These are phyloP conservation scores for Parapristionchus giblindavisi DNA, from an alignment of 2,888 invertebrate genomes.

Conservation along the genomic window DNA sequence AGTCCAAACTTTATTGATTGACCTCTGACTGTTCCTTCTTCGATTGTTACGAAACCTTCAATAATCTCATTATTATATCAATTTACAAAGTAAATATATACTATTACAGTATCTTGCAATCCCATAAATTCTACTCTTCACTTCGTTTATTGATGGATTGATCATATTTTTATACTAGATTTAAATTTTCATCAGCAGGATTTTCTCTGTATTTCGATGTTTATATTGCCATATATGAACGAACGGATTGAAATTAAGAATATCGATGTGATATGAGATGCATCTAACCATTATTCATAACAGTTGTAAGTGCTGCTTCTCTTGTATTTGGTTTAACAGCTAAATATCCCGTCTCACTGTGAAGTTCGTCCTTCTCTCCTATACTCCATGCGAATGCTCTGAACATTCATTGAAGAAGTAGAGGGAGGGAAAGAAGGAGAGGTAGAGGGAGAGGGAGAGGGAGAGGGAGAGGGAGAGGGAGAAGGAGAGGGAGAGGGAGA, in stretches of 20 bases:
- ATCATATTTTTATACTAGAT: no score
- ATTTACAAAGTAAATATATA: no score
- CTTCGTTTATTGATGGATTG: no score
- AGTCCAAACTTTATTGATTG: slow-evolving; percentile 61
- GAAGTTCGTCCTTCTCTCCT: slow-evolving; percentile 67
- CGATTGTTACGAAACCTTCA: slow-evolving; percentile 68
- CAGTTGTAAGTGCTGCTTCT: slow-evolving; percentile 66
- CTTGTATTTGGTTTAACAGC: slow-evolving; percentile 61
- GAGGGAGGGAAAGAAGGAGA: background rate
- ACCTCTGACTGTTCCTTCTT: slow-evolving; percentile 63
- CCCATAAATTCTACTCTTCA: no score
- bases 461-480: background rate
- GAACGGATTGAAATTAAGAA: background rate
- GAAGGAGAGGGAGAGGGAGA: no score
- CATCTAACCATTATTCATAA: slow-evolving; percentile 68
- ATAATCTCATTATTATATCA: no score
- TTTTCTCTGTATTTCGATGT: no score
- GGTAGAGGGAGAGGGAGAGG: background rate
- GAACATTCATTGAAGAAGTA: no score
- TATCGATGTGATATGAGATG: background rate
- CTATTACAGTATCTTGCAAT: no score
- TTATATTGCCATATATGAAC: no score
- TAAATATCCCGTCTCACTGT: slow-evolving; percentile 68
- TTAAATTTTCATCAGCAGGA: no score
- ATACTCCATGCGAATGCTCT: slow-evolving; percentile 70